Evolutionary conservation across 2,113 vertebrate species (phyloP).

Genomic region (Drymodes brunneopygia): DNA sequence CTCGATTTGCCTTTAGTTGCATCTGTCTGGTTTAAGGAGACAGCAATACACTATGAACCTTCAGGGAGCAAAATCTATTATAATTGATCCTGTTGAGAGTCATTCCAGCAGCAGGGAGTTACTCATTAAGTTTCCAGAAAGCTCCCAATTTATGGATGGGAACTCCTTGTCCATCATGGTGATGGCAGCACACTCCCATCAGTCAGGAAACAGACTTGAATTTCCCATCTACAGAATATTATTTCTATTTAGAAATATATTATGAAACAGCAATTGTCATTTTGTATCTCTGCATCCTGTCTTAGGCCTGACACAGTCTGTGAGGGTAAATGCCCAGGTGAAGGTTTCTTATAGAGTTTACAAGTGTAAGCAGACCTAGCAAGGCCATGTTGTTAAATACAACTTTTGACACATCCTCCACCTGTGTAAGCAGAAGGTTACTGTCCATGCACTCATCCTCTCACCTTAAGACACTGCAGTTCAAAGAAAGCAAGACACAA

Average conservation of each 20-base stretch:
- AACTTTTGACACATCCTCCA: background rate
- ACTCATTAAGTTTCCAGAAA: background rate
- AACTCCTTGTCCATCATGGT: background rate
- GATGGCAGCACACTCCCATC: rapidly evolving
- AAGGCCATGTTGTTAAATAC: background rate
- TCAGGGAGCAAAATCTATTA: background rate
- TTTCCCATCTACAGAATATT: background rate
- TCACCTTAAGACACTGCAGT: background rate
- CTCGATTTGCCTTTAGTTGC: background rate
- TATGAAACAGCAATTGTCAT: background rate
- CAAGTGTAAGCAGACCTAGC: background rate
- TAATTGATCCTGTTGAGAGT: background rate
- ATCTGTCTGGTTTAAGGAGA: background rate
- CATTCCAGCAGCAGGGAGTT: background rate
- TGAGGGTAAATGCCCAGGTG: background rate
- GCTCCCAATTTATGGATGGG: rapidly evolving
- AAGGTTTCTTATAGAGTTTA: background rate
- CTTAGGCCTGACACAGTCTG: background rate
- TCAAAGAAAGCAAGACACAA: background rate
- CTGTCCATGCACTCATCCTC: background rate
- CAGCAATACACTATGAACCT: background rate
- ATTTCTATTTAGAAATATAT: background rate
- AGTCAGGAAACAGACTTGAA: background rate
- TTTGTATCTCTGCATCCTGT: background rate
- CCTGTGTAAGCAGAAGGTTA: background rate